Evolutionary conservation across 2,888 invertebrate species (phyloP), one percentile per base, ranked within the genome.

Genomic region (Clostera curtula): DNA sequence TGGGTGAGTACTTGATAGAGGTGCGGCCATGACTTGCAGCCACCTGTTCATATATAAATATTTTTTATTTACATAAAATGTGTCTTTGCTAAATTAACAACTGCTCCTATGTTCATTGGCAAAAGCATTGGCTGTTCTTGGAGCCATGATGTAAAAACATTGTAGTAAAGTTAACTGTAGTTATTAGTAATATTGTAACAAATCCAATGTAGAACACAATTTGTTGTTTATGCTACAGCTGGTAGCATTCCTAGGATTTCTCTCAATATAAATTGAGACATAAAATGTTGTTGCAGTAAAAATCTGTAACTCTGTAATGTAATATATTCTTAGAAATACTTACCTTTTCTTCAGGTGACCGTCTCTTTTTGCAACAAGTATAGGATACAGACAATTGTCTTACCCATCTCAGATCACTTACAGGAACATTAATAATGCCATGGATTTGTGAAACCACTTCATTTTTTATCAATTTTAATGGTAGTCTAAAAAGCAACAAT

Each of bases 331-430:
- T 33, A 12, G 11, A 12, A 16, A 8, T 12, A 35, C 52, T 43
- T 62, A 90, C 90, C 77, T 83, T 86, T 68, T 90, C 88, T 46
- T 89, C 89, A 0, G 73, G 76, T 14, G 87, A 82, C 79, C 86
- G 88, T 41, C 89, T 73, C 46, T 89, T 87, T 54, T 90, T 90
- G 18, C 58, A 79, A 33, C 60, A 64, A 3, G 66, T 36, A 40
- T 65, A 43, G 51, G 85, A 56, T 30, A 70, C 32, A 4, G 77
- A 69, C 3, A 77, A 37, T 12, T 55, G 52, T 42, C 74, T 62
- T 7, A 49, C 34, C 36, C 40, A 53, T 25, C 43, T 43, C n/a
- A 52, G 31, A 17, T 32, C 38, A 17, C 40, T 31, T 7, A 43
- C 24, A 22, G 37, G 26, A 19, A 27, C 31, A 22, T 34, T 51